Percentiles rank a stretch among this genome's conserved stretches.
These are phyloP conservation scores for Ciconia nigra DNA, from an alignment of 2,797 vertebrate species.

Conservation along the genomic window DNA sequence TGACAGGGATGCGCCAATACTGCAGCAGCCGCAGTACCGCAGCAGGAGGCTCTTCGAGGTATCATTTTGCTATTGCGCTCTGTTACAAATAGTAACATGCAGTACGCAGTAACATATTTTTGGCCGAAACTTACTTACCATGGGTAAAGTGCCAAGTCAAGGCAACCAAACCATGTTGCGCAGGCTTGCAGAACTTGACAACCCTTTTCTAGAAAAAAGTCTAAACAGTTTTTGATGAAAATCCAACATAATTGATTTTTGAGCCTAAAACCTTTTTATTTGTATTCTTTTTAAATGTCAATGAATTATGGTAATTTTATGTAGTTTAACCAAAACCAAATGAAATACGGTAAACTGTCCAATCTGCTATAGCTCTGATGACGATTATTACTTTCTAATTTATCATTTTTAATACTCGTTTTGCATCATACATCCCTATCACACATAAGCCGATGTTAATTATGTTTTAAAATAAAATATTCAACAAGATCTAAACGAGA, in stretches of 20 bases:
- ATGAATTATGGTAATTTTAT: not conserved
- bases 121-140: not conserved
- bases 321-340: not conserved
- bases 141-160: not conserved
- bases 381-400: not conserved
- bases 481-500: not conserved
- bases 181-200: not conserved
- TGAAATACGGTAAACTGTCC: not conserved
- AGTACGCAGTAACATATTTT: fast-evolving
- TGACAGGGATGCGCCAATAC: not conserved
- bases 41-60: not conserved
- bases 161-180: not conserved
- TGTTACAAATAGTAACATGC: not conserved
- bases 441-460: not conserved
- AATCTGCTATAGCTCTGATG: not conserved
- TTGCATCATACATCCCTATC: not conserved
- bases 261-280: not conserved
- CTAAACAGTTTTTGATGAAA: not conserved
- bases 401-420: not conserved
- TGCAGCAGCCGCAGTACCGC: not conserved
- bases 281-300: not conserved
- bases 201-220: not conserved
- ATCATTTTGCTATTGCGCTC: not conserved
- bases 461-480: not conserved
- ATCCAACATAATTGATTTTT: not conserved